Conservation (phyloP, 2,888 invertebrate species). For the Neelides folsomi region DNA sequence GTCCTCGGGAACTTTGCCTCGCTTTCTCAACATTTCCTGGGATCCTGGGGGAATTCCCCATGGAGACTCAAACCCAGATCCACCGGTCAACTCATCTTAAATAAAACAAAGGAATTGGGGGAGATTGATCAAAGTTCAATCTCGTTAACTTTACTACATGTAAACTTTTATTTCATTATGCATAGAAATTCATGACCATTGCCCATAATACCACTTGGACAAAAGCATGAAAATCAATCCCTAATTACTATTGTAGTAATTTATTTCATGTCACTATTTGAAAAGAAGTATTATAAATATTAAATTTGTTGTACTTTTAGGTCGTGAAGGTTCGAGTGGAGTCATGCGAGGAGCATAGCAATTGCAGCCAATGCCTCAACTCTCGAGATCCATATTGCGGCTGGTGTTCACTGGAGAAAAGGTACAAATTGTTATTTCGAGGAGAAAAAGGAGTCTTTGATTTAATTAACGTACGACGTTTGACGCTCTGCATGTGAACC, state of each 20-base stretch:
- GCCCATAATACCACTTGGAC: too few species aligned
- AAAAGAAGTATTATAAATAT: conserved; percentile 22
- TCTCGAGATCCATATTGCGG: conserved; percentile 88
- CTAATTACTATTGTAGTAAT: too few species aligned
- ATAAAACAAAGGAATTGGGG: too few species aligned
- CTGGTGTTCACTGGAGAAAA: conserved; percentile 85
- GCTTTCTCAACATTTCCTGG: too few species aligned
- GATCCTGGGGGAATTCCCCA: too few species aligned
- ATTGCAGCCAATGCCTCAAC: conserved; percentile 76
- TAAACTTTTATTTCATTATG: too few species aligned
- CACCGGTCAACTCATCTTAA: not conserved
- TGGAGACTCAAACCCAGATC: not conserved
- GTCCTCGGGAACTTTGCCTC: too few species aligned
- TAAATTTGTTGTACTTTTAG: conserved; percentile 37
- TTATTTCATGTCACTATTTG: too few species aligned
- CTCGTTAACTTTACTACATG: too few species aligned
- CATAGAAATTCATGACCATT: too few species aligned
- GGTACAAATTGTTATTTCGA: conserved; percentile 39
- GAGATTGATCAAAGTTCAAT: too few species aligned
- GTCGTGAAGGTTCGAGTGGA: conserved; percentile 68
- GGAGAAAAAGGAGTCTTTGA: not conserved
- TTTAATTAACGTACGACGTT: conserved; percentile 2
- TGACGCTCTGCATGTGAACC: not conserved
- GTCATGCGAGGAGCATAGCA: conserved; percentile 69
- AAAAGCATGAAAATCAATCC: too few species aligned